Evolutionary conservation across 64 coral and sea anemone species (phyloP).

Genomic region (Pocillopora damicornis): DNA sequence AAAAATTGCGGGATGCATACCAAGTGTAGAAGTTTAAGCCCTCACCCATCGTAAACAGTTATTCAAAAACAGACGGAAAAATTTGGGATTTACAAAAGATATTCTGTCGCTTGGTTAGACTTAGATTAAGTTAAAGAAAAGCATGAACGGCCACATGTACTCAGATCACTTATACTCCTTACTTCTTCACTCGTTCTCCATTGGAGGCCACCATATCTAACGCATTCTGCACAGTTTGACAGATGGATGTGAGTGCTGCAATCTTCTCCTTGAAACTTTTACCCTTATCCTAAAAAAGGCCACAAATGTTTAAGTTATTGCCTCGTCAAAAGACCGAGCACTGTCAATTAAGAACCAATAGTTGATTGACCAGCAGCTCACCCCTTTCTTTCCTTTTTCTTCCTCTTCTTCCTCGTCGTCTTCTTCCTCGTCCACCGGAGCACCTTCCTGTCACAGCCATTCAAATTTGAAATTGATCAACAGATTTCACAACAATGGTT

Average conservation of each 20-base stretch:
- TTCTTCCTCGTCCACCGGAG: conserved; percentile 93
- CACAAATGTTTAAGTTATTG: neutral
- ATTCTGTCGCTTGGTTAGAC: too few relatives aligned
- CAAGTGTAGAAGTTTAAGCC: too few relatives aligned
- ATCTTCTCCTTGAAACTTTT: conserved; percentile 99
- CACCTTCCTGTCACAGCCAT: conserved; percentile 67
- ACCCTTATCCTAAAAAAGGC: conserved; percentile 80
- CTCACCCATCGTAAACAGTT: too few relatives aligned
- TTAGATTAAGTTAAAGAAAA: too few relatives aligned
- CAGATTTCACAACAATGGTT: too few relatives aligned
- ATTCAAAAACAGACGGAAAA: too few relatives aligned
- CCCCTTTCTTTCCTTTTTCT: conserved; percentile 87
- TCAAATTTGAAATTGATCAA: neutral
- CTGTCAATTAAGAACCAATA: neutral
- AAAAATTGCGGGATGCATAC: too few relatives aligned
- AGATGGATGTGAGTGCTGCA: conserved; percentile 82
- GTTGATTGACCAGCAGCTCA: conserved; percentile 4
- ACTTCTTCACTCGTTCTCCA: conserved; percentile 98
- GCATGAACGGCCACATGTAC: too few relatives aligned
- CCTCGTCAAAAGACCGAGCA: neutral
- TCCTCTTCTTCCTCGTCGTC: conserved; percentile 91
- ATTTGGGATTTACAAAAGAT: too few relatives aligned
- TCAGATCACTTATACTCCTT: conserved; percentile 1
- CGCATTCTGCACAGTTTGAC: conserved; percentile 96
- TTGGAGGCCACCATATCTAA: conserved; percentile 90